phyloP scores from a whole-genome alignment of 2,888 invertebrate species.

The Drosophila cognata region DNA sequence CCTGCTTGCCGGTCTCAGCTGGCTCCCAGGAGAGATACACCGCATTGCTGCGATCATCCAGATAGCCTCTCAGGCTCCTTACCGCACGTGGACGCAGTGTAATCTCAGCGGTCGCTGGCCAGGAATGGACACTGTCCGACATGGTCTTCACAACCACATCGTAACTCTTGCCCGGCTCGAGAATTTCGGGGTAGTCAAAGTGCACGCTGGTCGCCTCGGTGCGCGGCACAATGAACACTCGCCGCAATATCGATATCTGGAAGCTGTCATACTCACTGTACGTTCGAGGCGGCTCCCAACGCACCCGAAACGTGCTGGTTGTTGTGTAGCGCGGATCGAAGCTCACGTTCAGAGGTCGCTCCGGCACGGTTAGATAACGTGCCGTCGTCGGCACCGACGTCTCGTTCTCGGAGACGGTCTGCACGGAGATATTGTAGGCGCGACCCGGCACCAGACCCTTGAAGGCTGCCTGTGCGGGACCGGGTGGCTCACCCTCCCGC shows the following conservation, averaged over 20 bases:
- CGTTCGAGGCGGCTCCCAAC: slow-evolving; percentile 94
- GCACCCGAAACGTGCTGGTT: slow-evolving; percentile 92
- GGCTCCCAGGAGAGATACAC: slow-evolving; percentile 92
- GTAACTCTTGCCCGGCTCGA: slow-evolving; percentile 95
- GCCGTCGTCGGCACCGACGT: slow-evolving; percentile 96
- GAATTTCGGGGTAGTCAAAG: slow-evolving; percentile 91
- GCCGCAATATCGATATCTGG: slow-evolving; percentile 91
- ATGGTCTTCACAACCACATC: slow-evolving; percentile 96
- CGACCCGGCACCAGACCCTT: slow-evolving; percentile 95
- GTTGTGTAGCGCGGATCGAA: slow-evolving; percentile 90
- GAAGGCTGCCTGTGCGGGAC: slow-evolving; percentile 97
- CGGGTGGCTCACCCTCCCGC: slow-evolving; percentile 97
- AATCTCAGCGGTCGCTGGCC: slow-evolving; percentile 94
- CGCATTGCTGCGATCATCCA: slow-evolving; percentile 88
- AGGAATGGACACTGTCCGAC: slow-evolving; percentile 96
- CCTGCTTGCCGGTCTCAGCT: slow-evolving; percentile 91
- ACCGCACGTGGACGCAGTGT: slow-evolving; percentile 94
- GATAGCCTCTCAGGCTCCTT: slow-evolving; percentile 87
- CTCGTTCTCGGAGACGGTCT: slow-evolving; percentile 96
- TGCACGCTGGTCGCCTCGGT: slow-evolving; percentile 86
- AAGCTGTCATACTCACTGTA: slow-evolving; percentile 96
- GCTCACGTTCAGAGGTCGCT: slow-evolving; percentile 93
- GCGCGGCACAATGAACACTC: slow-evolving; percentile 88
- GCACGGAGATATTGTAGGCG: slow-evolving; percentile 97
- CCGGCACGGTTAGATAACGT: slow-evolving; percentile 95